Conservation (phyloP, 2,888 invertebrate species). For the Polietes domitor region DNA sequence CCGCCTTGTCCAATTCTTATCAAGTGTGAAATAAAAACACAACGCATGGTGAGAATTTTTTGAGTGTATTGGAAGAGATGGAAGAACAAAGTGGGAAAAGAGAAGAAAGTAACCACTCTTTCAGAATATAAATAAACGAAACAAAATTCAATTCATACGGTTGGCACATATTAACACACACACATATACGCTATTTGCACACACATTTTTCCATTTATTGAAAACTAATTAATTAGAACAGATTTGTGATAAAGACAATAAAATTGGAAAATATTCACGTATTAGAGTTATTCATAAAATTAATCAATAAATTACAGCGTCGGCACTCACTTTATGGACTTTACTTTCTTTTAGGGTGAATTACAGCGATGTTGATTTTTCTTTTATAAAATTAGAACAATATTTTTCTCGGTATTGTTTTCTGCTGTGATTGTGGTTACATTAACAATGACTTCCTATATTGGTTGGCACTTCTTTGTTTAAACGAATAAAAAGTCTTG, state of each 20-base stretch:
- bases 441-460: slow-evolving; percentile 4
- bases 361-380: background rate
- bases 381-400: background rate
- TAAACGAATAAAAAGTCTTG: slow-evolving; percentile 27
- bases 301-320: background rate
- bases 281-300: background rate
- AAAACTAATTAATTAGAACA: slow-evolving; percentile 24
- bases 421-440: slow-evolving; percentile 27
- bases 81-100: background rate
- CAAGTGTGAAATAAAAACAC: slow-evolving; percentile 3
- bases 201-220: background rate
- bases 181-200: background rate
- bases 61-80: background rate
- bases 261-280: background rate
- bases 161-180: background rate
- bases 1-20: slow-evolving; percentile 5
- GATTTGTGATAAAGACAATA: background rate
- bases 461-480: slow-evolving; percentile 61
- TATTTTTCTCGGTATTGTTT: background rate
- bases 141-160: background rate
- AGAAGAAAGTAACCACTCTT: background rate
- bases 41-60: background rate
- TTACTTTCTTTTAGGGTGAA: background rate
- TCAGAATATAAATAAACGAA: background rate
- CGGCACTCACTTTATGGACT: background rate